Evolutionary conservation across 2,797 vertebrate species (phyloP).

Genomic region (Macroramphosus scolopax): DNA sequence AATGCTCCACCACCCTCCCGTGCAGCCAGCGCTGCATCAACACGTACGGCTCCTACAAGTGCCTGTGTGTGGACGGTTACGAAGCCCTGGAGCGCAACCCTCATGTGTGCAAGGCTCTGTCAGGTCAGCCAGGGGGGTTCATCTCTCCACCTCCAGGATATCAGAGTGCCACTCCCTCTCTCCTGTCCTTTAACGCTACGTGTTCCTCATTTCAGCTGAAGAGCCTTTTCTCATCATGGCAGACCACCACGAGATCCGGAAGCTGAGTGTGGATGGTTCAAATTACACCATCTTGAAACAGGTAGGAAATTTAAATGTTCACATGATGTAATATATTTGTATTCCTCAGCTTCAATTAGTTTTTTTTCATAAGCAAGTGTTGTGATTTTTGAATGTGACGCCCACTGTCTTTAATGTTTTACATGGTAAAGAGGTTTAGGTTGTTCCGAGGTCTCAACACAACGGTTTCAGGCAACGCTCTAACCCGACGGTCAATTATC

Average conservation of each 20-base stretch:
- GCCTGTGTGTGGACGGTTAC: slow-evolving; percentile 91
- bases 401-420: no score
- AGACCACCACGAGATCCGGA: slow-evolving; percentile 97
- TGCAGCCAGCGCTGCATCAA: slow-evolving; percentile 98
- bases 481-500: slow-evolving; percentile 46
- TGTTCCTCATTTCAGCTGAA: slow-evolving; percentile 81
- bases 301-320: slow-evolving; percentile 65
- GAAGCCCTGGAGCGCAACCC: slow-evolving; percentile 85
- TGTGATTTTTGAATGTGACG: no score
- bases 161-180: no score
- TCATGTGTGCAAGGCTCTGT: slow-evolving; percentile 91
- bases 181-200: background rate
- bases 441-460: slow-evolving; percentile 31
- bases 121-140: slow-evolving; percentile 75
- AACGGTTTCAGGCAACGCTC: slow-evolving; percentile 20
- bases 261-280: slow-evolving; percentile 95
- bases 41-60: slow-evolving; percentile 94
- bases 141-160: background rate
- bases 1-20: slow-evolving; percentile 90
- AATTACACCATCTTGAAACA: slow-evolving; percentile 99
- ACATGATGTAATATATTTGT: no score
- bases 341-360: no score
- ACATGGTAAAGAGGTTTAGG: slow-evolving; percentile 44
- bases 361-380: no score
- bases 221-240: slow-evolving; percentile 97